phyloP scores from a whole-genome alignment of 2,797 vertebrate genomes.

The Miichthys miiuy region DNA sequence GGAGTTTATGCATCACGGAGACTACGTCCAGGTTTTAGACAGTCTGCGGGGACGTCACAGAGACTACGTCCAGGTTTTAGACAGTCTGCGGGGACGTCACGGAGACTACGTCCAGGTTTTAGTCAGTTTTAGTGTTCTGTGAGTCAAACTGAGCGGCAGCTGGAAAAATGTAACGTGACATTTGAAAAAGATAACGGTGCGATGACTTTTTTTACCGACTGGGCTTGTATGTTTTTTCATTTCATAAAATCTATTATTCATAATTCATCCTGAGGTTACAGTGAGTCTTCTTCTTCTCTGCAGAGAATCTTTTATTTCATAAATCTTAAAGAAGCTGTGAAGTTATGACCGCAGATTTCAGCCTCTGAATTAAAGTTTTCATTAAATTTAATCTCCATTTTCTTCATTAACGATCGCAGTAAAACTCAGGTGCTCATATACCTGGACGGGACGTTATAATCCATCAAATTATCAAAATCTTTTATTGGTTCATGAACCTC shows the following conservation, averaged over 20 bases:
- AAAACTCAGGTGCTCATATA: not conserved
- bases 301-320: conserved; percentile 14
- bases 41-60: too few relatives aligned
- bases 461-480: not conserved
- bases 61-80: too few relatives aligned
- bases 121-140: too few relatives aligned
- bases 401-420: conserved; percentile 22
- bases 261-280: conserved; percentile 11
- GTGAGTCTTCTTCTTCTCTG: not conserved
- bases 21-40: too few relatives aligned
- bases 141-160: conserved; percentile 19
- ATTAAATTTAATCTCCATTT: conserved; percentile 21
- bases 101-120: too few relatives aligned
- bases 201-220: conserved; percentile 1
- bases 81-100: too few relatives aligned
- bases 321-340: not conserved
- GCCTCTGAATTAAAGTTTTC: not conserved
- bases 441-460: conserved; percentile 18
- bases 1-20: not conserved
- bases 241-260: conserved; percentile 38
- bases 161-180: conserved; percentile 23
- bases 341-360: conserved; percentile 15
- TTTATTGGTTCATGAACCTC: conserved; percentile 20
- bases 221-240: not conserved
- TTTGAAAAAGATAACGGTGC: conserved; percentile 32